Base-by-base conservation (phyloP, 2,797 vertebrate species). In the Hippoglossus hippoglossus region DNA sequence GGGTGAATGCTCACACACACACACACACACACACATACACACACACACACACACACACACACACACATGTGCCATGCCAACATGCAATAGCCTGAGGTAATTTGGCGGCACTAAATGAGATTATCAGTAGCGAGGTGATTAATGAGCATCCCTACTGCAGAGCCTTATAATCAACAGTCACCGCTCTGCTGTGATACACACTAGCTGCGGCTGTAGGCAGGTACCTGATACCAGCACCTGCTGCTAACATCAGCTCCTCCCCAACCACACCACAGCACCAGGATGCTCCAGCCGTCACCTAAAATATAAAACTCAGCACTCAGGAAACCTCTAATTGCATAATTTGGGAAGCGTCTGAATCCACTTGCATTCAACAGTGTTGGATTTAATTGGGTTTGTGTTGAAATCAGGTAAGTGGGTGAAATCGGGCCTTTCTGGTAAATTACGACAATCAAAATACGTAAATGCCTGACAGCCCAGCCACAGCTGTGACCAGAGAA, bases 71-170 rank as follows among this genome's bases (percentile, higher is more conserved):
- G 12, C 44, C 58, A 15, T 26, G 19, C 76, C 66, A 75, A 54
- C 73, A 54, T 57, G 75, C 72, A 61, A 71, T 69, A 65, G 91
- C 84, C 83, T 36, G 85, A 77, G 87, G 87, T 90, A 82, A 92
- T 90, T 89, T 89, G 81, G 87, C 83, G 75, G 82, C 88, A 83
- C 78, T 87, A 89, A 92, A 90, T 86, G 88, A 89, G 87, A 92
- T 91, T 85, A 92, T 91, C 85, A 84, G 85, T 80, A 67, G 81
- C 63, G 78, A 83, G 82, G 86, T 89, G 90, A 91, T 92, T 92
- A 92, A 89, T 89, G 85, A 90, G 84, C 83, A 71, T 85, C 85
- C 83, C 82, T 67, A 71, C 88, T 85, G 87, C 88, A 87, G 85
- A 82, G 82, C 55, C 62, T 80, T 77, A 77, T 82, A 83, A 88